These are phyloP conservation scores for Graphium colonna DNA, from an alignment of 2,888 invertebrate species.

Conservation along the genomic window DNA sequence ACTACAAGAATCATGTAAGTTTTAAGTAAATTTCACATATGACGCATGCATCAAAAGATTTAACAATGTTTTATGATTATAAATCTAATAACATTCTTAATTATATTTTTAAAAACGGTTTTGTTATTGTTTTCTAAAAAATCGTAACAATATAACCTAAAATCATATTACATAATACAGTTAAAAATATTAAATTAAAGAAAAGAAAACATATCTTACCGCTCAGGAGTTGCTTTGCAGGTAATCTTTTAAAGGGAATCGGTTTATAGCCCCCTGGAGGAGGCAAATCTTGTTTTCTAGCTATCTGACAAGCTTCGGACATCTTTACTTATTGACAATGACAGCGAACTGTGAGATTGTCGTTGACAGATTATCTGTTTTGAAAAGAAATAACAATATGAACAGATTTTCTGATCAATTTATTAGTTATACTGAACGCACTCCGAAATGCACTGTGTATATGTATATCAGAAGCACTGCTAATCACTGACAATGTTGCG, in stretches of 20 bases:
- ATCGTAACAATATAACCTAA: slow-evolving; percentile 46
- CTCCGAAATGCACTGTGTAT: no score
- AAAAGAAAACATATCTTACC: slow-evolving; percentile 67
- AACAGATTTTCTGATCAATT: no score
- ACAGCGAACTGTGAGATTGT: slow-evolving; percentile 1
- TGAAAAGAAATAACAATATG: no score
- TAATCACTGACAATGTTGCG: no score
- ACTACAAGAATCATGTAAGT: not conserved
- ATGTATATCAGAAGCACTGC: no score
- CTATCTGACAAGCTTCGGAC: slow-evolving; percentile 52
- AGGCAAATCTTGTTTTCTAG: slow-evolving; percentile 91
- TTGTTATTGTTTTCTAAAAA: slow-evolving; percentile 8
- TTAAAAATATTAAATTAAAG: not conserved
- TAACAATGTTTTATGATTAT: no score
- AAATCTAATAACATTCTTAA: no score
- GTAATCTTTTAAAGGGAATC: slow-evolving; percentile 85
- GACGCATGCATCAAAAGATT: no score
- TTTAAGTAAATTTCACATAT: no score
- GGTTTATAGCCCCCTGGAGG: slow-evolving; percentile 94
- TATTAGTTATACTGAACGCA: no score
- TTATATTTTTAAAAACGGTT: no score
- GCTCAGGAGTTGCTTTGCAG: slow-evolving; percentile 85
- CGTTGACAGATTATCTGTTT: not conserved
- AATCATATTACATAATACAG: slow-evolving; percentile 59
- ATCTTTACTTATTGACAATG: slow-evolving; percentile 41